Conservation (phyloP, 2,888 invertebrate genomes). For the Pristionchus japonicus region DNA sequence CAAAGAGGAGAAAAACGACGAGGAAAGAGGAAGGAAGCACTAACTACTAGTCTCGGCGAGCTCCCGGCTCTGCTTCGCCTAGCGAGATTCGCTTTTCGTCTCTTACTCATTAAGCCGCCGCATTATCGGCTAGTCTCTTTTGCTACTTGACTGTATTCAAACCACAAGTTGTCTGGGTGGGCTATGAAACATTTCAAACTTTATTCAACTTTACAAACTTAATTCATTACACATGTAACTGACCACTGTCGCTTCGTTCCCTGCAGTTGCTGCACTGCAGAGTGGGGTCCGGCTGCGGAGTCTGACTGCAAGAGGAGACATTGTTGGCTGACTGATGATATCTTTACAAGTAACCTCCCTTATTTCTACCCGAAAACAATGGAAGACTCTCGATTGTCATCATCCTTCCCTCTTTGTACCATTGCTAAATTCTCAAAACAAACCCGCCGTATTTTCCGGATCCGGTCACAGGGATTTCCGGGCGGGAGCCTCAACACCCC, state of each 20-base stretch:
- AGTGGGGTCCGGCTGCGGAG: background rate
- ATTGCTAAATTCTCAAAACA: conserved; percentile 34
- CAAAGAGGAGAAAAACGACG: background rate
- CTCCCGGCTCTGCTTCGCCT: background rate
- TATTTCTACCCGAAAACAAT: background rate
- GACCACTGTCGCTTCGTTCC: background rate
- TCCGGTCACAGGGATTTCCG: background rate
- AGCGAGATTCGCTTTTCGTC: background rate
- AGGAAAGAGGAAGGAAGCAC: background rate
- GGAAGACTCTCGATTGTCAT: conserved; percentile 28
- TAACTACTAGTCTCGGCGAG: background rate
- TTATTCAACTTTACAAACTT: too few relatives aligned
- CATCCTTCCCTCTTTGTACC: background rate
- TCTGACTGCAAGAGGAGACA: background rate
- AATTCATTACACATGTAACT: background rate
- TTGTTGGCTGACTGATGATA: background rate
- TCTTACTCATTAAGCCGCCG: background rate
- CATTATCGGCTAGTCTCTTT: background rate
- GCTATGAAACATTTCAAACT: too few relatives aligned
- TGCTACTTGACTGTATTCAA: background rate
- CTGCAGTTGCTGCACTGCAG: conserved; percentile 19
- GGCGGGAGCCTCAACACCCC: background rate
- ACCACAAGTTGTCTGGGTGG: too few relatives aligned
- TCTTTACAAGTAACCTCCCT: background rate
- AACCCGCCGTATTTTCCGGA: background rate